Evolutionary conservation across 1,140 invertebrate genomes (phyloP), one percentile per base, ranked within the genome.

Genomic region (Bombus terrestris): DNA sequence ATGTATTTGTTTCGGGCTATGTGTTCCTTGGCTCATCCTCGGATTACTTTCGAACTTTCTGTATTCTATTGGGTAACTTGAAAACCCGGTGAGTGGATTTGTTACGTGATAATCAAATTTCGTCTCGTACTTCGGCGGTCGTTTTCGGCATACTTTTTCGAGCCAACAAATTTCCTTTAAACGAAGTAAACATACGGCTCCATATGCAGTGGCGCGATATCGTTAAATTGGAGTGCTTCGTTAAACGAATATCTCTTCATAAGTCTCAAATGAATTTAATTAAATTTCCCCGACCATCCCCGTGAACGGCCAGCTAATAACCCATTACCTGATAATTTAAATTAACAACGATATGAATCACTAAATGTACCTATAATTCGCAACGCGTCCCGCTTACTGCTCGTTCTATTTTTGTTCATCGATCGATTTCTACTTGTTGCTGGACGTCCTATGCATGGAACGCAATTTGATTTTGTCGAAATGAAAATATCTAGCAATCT

Each of bases 301-400:
- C 28, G n/a, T 37, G 75, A 41, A n/a, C 57, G 28, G 13, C 2
- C 57, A 13, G 75, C 59, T 64, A 78, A 64, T 69, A 80, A 80
- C 53, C 39, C 62, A 79, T 80, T 80, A 53, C 25, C 35, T 37
- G 66, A 3, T 53, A 39, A 80, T 80, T 80, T 53, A 43, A 69
- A 80, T 80, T 80, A 80, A 80, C 75, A 32, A 18, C 75, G 37
- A 66, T 32, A 41, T n/a, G 75, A 64, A 64, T 78, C 18, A 41
- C 41, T n/a, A 78, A 77, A 41, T 39, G 32, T 76, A n/a, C 28
- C 10, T n/a, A 25, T 66, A 77, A 41, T 77, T 77, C 47, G 3
- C 18, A 35, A 39, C 32, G 25, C 57, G 47, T 8, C 39, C 10
- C 57, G 53, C 13, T 76, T n/a, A 28, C 10, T 12, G 57, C 25